A percentile compares a stretch with the other conserved stretches of the same genome.
Conservation (phyloP, 2,888 invertebrate species). For the Priocnemis perturbator region DNA sequence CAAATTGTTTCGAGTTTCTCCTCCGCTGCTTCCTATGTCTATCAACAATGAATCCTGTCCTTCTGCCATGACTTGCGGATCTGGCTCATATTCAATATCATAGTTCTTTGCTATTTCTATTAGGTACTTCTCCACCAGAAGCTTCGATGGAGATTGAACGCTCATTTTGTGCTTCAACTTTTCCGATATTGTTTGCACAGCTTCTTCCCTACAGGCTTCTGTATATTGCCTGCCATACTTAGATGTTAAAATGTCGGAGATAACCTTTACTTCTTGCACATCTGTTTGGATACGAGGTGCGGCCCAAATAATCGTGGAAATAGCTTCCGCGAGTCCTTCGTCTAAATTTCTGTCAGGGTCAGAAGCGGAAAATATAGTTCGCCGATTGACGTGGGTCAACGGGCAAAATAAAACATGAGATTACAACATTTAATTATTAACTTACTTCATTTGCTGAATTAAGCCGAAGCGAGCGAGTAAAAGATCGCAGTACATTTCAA, state of each 20-base stretch:
- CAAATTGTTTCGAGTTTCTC: conserved; percentile 77
- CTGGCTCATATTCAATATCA: conserved; percentile 95
- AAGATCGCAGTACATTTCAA: conserved; percentile 99
- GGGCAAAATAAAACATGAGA: background rate
- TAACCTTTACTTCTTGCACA: conserved; percentile 84
- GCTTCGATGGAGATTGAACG: conserved; percentile 95
- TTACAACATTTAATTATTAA: background rate
- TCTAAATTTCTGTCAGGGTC: conserved; percentile 82
- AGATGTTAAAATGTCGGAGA: conserved; percentile 90
- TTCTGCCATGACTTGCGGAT: conserved; percentile 92
- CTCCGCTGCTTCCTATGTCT: conserved; percentile 64
- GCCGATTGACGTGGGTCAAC: background rate
- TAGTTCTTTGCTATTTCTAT: conserved; percentile 98
- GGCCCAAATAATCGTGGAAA: conserved; percentile 98
- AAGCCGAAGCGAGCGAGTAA: conserved; percentile 96
- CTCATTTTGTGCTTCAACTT: conserved; percentile 95
- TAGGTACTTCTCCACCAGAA: conserved; percentile 94
- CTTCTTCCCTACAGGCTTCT: conserved; percentile 90
- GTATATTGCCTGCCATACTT: conserved; percentile 97
- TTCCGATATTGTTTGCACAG: conserved; percentile 88
- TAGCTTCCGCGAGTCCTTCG: conserved; percentile 95
- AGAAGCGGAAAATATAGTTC: background rate
- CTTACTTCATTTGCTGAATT: conserved; percentile 96
- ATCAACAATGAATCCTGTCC: conserved; percentile 76
- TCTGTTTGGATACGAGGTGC: conserved; percentile 94